phyloP scores from a whole-genome alignment of 2,888 invertebrate genomes.

The Agrochola macilenta region DNA sequence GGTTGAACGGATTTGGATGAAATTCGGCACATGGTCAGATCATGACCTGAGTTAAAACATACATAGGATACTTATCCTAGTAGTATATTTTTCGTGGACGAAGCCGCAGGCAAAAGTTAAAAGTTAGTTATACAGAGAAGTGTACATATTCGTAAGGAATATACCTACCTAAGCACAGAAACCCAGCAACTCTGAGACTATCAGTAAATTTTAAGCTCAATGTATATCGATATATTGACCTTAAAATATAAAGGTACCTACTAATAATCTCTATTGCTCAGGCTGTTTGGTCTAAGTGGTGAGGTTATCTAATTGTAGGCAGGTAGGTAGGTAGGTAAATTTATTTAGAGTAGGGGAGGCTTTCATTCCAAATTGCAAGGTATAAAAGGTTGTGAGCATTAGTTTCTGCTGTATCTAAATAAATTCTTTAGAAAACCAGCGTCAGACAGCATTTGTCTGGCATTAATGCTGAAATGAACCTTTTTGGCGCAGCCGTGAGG shows the following conservation, averaged over 20 bases:
- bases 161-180: background rate
- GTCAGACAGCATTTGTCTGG: too few species aligned
- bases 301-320: slow-evolving; percentile 7
- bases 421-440: too few species aligned
- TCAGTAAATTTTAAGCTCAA: background rate
- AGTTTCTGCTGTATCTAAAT: background rate
- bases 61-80: too few species aligned
- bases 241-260: background rate
- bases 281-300: slow-evolving; percentile 12
- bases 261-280: background rate
- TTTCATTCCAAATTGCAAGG: slow-evolving; percentile 5
- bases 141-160: background rate
- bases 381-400: slow-evolving; percentile 23
- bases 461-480: too few species aligned
- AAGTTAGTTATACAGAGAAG: background rate
- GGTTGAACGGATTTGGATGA: too few species aligned
- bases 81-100: too few species aligned
- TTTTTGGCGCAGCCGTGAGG: too few species aligned
- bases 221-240: slow-evolving; percentile 10
- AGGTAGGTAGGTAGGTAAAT: background rate
- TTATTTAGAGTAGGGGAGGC: background rate
- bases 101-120: too few species aligned
- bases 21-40: too few species aligned
- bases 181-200: background rate
- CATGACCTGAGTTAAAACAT: too few species aligned